These are phyloP conservation scores for Apodemus sylvaticus DNA, from an alignment of 2,113 vertebrate species.

Conservation along the genomic window DNA sequence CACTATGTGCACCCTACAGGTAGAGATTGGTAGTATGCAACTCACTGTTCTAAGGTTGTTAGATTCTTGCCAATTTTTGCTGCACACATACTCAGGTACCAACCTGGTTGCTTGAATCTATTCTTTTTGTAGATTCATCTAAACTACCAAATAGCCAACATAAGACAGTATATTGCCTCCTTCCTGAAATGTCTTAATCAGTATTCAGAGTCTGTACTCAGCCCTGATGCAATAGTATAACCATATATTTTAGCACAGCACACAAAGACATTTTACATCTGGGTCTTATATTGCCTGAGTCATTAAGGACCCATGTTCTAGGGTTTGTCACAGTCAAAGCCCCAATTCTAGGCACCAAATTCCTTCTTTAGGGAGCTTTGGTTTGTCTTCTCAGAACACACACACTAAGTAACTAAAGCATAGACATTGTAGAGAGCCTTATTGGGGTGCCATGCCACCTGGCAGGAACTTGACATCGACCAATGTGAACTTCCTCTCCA, in stretches of 20 bases:
- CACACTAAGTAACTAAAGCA: background rate
- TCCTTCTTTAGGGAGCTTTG: background rate
- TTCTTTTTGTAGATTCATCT: background rate
- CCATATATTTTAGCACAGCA: background rate
- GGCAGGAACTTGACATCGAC: too few relatives aligned
- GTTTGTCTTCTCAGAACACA: background rate
- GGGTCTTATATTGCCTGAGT: background rate
- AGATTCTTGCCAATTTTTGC: background rate
- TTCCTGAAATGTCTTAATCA: background rate
- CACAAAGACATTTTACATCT: background rate
- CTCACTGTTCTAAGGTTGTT: background rate
- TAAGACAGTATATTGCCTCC: background rate
- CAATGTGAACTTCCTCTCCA: too few relatives aligned
- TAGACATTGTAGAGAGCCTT: too few relatives aligned
- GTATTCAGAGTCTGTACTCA: background rate
- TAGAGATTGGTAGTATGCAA: background rate
- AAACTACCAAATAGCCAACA: background rate
- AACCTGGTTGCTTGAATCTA: background rate
- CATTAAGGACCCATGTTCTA: background rate
- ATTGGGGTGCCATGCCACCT: too few relatives aligned
- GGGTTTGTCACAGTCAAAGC: background rate
- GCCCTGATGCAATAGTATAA: background rate
- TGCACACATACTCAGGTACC: background rate
- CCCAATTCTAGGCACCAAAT: background rate
- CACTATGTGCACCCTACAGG: background rate